Evolutionary conservation across 2,797 vertebrate species (phyloP), one percentile per base, ranked within the genome.

Genomic region (Botia kubotai): DNA sequence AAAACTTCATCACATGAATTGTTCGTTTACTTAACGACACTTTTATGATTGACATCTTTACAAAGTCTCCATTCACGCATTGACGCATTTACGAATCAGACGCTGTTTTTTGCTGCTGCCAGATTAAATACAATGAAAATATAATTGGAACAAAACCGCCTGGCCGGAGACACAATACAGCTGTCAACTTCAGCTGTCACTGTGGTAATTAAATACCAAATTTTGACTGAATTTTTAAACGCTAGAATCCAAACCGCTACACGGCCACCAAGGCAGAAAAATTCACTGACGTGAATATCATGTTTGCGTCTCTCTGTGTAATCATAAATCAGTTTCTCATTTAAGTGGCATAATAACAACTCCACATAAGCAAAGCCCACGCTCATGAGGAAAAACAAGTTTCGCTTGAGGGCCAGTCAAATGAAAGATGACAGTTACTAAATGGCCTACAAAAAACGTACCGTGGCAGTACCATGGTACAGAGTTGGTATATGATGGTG

Each of bases 131-230:
- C 29, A 79, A 72, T 43, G 11, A 53, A 19, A 53, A 21, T 57
- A 46, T 71, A 78, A 70, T 43, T 66, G 58, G 48, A 43, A 80
- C 48, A 66, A 62, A 80, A 66, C 39, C 10, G 23, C 21, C 14
- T 23, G 23, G 26, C 23, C 14, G 6, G 23, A 63, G 29, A 72
- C 71, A 79, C 77, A 71, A 77, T 65, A 52, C 52, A 79, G 75
- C 75, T 46, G 75, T 72, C 77, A 71, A 50, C 39, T 50, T 79
- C 14, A 63, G 68, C 77, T 79, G 43, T 71, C 77, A 65, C 13
- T 66, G 33, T 36, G 6, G 69, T 65, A 57, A 55, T 19, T 6
- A 43, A 72, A 72, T 46, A 53, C 8, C 57, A 36, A 16, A 39
- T 63, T 72, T 79, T 63, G 55, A 55, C 52, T 48, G 39, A 19